Percentiles rank a stretch among this genome's conserved stretches.
Conservation (phyloP, 2,113 vertebrate genomes). For the Leucopsar rothschildi region DNA sequence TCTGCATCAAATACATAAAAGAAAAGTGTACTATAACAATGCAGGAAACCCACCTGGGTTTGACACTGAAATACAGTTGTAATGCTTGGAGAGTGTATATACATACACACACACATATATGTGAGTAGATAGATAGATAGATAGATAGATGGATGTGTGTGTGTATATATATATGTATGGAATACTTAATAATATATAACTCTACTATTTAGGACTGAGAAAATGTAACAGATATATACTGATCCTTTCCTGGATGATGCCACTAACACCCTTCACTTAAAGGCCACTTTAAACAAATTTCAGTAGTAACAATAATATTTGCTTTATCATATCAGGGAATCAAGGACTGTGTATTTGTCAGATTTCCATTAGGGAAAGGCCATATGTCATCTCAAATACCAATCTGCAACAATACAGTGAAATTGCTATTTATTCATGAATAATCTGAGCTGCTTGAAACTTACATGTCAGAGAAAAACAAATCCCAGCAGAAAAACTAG, state of each 20-base stretch:
- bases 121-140: no score
- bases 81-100: neutral
- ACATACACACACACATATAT: no score
- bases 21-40: neutral
- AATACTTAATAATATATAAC: neutral
- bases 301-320: neutral
- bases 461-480: neutral
- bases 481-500: neutral
- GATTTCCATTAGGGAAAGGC: neutral
- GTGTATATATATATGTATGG: no score
- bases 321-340: slow-evolving; percentile 1
- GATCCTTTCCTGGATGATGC: neutral
- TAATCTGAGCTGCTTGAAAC: slow-evolving; percentile 52
- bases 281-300: neutral
- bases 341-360: slow-evolving; percentile 1
- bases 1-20: neutral
- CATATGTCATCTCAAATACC: slow-evolving; percentile 40
- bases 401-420: slow-evolving; percentile 58
- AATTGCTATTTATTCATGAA: slow-evolving; percentile 45
- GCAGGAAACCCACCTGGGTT: neutral
- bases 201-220: slow-evolving; percentile 30
- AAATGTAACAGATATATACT: slow-evolving; percentile 23
- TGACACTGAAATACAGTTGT: neutral
- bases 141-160: no score
- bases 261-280: neutral